Conservation (phyloP, 1,140 invertebrate genomes). For the Ooceraea biroi region DNA sequence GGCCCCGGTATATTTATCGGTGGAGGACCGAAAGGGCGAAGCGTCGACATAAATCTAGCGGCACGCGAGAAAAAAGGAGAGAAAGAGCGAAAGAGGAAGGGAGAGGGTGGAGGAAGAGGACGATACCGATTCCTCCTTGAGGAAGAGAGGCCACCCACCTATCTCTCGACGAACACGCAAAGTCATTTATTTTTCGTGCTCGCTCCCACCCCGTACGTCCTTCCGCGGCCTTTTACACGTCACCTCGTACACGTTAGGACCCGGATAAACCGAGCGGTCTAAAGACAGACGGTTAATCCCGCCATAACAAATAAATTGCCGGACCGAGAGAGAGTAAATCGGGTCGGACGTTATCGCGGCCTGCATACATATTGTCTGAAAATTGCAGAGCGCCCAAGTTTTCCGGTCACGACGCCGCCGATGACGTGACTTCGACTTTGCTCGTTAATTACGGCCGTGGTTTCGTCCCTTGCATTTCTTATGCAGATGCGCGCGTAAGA, state of each 20-base stretch:
- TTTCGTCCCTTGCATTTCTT: conserved; percentile 48
- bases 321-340: conserved; percentile 49
- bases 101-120: conserved; percentile 15
- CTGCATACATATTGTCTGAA: conserved; percentile 37
- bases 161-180: conserved; percentile 64
- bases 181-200: conserved; percentile 69
- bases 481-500: conserved; percentile 52
- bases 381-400: conserved; percentile 47
- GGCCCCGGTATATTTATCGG: conserved; percentile 65
- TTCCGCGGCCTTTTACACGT: conserved; percentile 29
- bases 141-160: conserved; percentile 56
- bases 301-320: conserved; percentile 57
- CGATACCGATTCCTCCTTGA: conserved; percentile 38
- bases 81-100: conserved; percentile 5
- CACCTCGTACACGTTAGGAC: background rate
- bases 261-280: conserved; percentile 35
- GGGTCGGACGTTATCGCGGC: conserved; percentile 29
- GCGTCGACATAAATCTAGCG: conserved; percentile 67
- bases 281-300: conserved; percentile 35
- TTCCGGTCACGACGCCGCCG: conserved; percentile 37
- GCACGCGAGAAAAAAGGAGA: conserved; percentile 55
- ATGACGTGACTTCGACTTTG: conserved; percentile 47
- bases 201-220: background rate
- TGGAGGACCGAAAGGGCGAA: conserved; percentile 57
- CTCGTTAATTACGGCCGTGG: conserved; percentile 49